Evolutionary conservation across 1,140 invertebrate species (phyloP).

Genomic region (Nasonia vitripennis): DNA sequence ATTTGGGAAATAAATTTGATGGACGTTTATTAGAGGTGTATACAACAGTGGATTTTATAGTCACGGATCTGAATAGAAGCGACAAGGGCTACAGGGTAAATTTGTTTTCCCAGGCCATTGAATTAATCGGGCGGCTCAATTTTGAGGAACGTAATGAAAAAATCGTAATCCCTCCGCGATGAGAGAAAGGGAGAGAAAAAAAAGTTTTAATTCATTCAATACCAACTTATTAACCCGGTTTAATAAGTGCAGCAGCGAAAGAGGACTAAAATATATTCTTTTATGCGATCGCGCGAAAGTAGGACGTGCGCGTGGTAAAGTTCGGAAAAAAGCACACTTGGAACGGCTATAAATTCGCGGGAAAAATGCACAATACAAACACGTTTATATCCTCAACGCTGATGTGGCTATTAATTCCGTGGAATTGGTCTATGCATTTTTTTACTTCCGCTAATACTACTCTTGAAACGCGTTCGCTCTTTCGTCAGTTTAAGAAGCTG

Average conservation of each 20-base stretch:
- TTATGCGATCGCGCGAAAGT: slow-evolving; percentile 41
- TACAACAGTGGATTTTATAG: no score
- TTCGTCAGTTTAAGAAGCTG: no score
- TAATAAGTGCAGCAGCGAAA: slow-evolving; percentile 37
- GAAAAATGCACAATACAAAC: background rate
- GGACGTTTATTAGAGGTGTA: no score
- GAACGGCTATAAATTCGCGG: background rate
- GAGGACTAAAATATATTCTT: slow-evolving; percentile 51
- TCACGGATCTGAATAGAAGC: no score
- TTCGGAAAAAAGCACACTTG: background rate
- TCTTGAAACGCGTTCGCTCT: background rate
- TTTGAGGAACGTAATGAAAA: background rate
- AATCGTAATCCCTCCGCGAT: no score
- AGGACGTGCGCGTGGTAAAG: background rate
- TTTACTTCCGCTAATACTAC: no score
- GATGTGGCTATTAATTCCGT: background rate
- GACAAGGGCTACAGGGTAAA: background rate
- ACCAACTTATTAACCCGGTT: slow-evolving; percentile 24
- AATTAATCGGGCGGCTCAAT: no score
- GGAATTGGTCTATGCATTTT: background rate
- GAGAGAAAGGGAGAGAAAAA: background rate
- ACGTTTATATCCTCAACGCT: background rate
- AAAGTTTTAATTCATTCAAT: slow-evolving; percentile 20
- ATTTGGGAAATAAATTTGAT: no score
- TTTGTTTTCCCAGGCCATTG: background rate